Percentiles rank a stretch among this genome's conserved stretches.
These are phyloP conservation scores for Sinocyclocheilus grahami DNA, from an alignment of 2,113 vertebrate species.

Conservation along the genomic window DNA sequence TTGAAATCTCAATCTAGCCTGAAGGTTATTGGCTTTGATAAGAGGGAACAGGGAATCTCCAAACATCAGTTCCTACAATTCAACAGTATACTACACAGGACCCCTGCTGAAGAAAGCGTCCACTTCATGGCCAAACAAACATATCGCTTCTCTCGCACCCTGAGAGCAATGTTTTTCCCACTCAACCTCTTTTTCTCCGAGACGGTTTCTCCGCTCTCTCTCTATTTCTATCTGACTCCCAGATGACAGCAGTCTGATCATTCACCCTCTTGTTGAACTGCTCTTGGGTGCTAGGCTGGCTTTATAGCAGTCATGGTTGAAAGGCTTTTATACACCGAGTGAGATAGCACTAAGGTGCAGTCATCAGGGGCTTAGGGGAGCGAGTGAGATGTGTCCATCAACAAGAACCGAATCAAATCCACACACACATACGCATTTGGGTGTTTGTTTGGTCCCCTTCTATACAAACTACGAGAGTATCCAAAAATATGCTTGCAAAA, in stretches of 20 bases:
- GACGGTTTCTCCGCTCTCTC: constrained; percentile 8
- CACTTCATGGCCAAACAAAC: constrained; percentile 9
- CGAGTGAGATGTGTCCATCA: constrained; percentile 54
- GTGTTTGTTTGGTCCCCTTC: neutral
- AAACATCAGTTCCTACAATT: neutral
- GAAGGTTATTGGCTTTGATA: constrained; percentile 25
- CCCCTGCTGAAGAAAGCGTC: constrained; percentile 13
- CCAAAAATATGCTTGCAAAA: constrained; percentile 38
- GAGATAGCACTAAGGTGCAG: constrained; percentile 72
- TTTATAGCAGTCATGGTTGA: constrained; percentile 72
- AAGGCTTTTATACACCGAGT: constrained; percentile 73
- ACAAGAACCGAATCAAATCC: constrained; percentile 34
- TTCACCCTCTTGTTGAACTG: constrained; percentile 67
- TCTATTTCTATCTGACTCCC: constrained; percentile 34
- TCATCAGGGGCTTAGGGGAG: constrained; percentile 65
- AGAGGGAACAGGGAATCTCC: neutral
- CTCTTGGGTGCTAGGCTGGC: constrained; percentile 63
- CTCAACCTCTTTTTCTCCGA: constrained; percentile 42
- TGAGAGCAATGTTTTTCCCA: constrained; percentile 39
- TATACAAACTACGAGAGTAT: constrained; percentile 30
- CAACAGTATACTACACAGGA: constrained; percentile 2
- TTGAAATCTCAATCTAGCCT: neutral
- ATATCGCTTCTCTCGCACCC: constrained; percentile 4
- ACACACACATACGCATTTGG: constrained; percentile 28
- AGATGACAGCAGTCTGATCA: constrained; percentile 73